These are phyloP conservation scores for Drosophila monieri DNA, from an alignment of 2,888 invertebrate species.

Conservation along the genomic window DNA sequence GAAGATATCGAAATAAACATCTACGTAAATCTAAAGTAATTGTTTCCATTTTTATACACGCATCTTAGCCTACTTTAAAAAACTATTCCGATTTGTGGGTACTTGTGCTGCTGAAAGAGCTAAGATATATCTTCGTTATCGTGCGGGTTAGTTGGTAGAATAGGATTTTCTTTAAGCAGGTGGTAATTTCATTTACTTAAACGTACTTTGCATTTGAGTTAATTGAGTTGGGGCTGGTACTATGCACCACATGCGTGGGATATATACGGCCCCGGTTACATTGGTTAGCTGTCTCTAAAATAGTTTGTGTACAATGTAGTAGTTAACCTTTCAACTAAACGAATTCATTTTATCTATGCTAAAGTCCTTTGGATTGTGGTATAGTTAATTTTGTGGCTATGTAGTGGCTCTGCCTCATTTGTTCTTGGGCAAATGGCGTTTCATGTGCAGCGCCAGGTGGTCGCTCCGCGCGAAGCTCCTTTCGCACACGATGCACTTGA, in stretches of 20 bases:
- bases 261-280: constrained; percentile 5
- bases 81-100: constrained; percentile 11
- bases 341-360: constrained; percentile 66
- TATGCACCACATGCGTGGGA: background rate
- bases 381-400: constrained; percentile 58
- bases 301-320: constrained; percentile 46
- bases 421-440: constrained; percentile 95
- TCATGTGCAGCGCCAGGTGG: constrained; percentile 98
- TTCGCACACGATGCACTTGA: constrained; percentile 97
- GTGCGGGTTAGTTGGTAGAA: constrained; percentile 59
- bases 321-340: constrained; percentile 58
- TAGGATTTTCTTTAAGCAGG: constrained; percentile 62
- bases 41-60: constrained; percentile 16
- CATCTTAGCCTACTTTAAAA: constrained; percentile 4
- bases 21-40: constrained; percentile 19
- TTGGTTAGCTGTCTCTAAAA: constrained; percentile 30
- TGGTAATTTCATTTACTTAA: constrained; percentile 72
- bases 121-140: constrained; percentile 37
- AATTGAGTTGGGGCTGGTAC: constrained; percentile 15
- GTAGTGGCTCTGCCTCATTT: constrained; percentile 69
- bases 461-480: constrained; percentile 97
- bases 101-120: constrained; percentile 22
- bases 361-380: constrained; percentile 83
- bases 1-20: constrained; percentile 17
- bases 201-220: constrained; percentile 45